Base-by-base conservation (phyloP, 2,113 vertebrate species). In the Pteropus alecto region DNA sequence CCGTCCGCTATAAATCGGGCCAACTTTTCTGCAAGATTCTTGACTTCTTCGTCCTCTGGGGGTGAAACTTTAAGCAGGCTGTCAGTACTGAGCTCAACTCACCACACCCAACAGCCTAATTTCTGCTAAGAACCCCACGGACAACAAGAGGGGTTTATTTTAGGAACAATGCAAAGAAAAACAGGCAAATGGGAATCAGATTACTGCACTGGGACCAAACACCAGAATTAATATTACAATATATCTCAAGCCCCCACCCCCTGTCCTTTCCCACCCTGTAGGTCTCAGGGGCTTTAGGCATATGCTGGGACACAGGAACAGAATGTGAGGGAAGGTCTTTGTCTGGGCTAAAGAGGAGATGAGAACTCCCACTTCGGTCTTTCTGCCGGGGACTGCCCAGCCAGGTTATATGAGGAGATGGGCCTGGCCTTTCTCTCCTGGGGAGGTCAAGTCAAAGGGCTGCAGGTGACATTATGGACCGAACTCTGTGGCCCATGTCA, bases 31-130 rank as follows among this genome's bases (percentile, higher is more conserved):
- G 99, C 99, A 97, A 99, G 99, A 96, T 98, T 99, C 99, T 99
- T 99, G 96, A 98, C 99, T 98, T 99, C 99, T 97, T 99, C 98
- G 16, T 99, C 99, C 98, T 99, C 99, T 99, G 99, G 99, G 99
- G 99, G 99, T 99, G 99, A 99, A 99, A 99, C 99, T 99, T 99
- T 99, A 99, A 99, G 99, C 99, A 99, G 99, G 98, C 99, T 99
- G 99, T 99, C 99, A 99, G 99, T 99, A 99, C 98, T 99, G 99
- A 99, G 99, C 98, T 99, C 97, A 97, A 97, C 94, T 96, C 97
- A 99, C 99, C 98, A 99, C 99, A 99, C 98, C 98, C 98, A 99
- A 99, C 99, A 99, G 98, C 99, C 99, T 99, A 99, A 98, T 98
- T 99, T 99, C 99, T 98, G 99, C 99, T 99, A 99, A 98, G 99